Base-by-base conservation (phyloP, 1,140 invertebrate genomes). In the Achroia grisella region DNA sequence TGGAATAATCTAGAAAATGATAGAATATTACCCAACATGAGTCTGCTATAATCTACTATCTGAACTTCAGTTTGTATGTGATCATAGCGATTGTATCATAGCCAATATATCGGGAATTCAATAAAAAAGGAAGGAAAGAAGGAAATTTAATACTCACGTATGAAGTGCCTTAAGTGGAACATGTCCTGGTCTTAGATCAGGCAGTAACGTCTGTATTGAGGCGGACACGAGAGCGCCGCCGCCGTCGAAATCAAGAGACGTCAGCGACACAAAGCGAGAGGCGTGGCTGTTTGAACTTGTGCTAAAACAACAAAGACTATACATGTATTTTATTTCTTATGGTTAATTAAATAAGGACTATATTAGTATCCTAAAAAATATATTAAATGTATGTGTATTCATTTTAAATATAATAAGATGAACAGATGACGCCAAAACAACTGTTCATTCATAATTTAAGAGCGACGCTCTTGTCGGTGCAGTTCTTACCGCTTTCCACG, bases 211-310 rank as follows among this genome's bases (percentile, higher is more conserved):
- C 86, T 97, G 96, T 31, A 98, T 86, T 0, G 95, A 95, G 0
- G 94, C 94, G 1, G 95, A 95, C 3, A 93, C 93, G 41, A 98
- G 92, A 61, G 93, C 91, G 11, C 96, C 97, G 14, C 93, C 93
- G 58, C 96, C 94, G 84, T 98, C 97, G 72, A 97, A 97, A 71
- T 98, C 96, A 34, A 99, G 77, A 36, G 93, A 94, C 48, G 96
- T 93, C 28, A 98, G 87, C 62, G 96, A 94, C 1, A 95, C 94
- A 72, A 95, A 97, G 37, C 95, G 88, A 0, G 96, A 96, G 4
- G 96, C 94, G 86, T 97, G 57, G 41, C 66, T 28, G 52, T 86
- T 83, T 2, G 75, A 72, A 10, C 70, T 61, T n/a, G 79, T 77
- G 3, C 81, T 85, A 65, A 4, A 58, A 58, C 27, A 10, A 6